Base-by-base conservation (phyloP, 2,113 vertebrate genomes). In the Alethe castanea region DNA sequence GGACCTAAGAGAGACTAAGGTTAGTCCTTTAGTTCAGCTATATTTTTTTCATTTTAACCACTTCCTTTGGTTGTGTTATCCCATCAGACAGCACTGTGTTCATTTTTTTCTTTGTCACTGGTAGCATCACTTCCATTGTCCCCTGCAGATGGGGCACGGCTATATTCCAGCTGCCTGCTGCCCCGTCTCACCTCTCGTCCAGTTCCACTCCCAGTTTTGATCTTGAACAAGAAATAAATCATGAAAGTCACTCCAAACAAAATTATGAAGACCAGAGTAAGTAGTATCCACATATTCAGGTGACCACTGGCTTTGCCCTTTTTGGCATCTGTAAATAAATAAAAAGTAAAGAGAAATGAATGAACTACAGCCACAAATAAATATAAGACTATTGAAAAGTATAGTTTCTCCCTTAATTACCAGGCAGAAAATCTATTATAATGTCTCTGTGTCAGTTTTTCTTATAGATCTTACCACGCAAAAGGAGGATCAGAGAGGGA, bases 151-250 rank as follows among this genome's bases (percentile, higher is more conserved):
- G 24, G 31, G n/a, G 23, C 35, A 61, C 0, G 5, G 44, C n/a
- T 84, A 26, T 61, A 44, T 54, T 84, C n/a, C 45, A 61, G 8
- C 29, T 77, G 38, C 9, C 36, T 61, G 48, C 62, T 79, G 45
- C 1, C 2, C 38, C 0, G 0, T 24, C 26, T 66, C 1, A 0
- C 24, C 31, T 73, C 60, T 60, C 26, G 47, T 70, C 59, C 67
- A 62, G 47, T n/a, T 38, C 52, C 35, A 42, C 33, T 50, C 54
- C 22, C 76, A 62, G 12, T 62, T 94, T 81, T 95, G 18, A 60
- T 79, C 53, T 84, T 94, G 53, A 81, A 66, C 47, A 60, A 64
- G 60, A 94, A 95, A 87, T 89, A 92, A 78, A 86, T 24, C 8
- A 45, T 95, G 16, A 95, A 33, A 5, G 40, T 50, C 29, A 78